Conservation (phyloP, 2,888 invertebrate species). For the Heliconius sara region DNA sequence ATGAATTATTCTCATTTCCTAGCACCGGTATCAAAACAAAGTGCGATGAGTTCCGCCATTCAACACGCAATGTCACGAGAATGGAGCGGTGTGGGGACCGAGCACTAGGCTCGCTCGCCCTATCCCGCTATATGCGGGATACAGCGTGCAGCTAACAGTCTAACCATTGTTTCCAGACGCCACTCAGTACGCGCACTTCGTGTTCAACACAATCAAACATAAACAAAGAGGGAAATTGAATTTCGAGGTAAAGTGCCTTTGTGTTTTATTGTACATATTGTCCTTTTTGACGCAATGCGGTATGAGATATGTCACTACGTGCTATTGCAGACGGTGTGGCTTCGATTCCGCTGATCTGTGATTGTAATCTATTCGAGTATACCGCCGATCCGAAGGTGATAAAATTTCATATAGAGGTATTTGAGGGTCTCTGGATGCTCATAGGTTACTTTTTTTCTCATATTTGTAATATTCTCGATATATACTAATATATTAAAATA, state of each 20-base stretch:
- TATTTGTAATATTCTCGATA: too few species aligned
- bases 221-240: slow-evolving; percentile 92
- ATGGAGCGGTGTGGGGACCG: too few species aligned
- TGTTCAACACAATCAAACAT: slow-evolving; percentile 95
- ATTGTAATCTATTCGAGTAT: too few species aligned
- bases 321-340: neutral
- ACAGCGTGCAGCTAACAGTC: neutral
- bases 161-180: slow-evolving; percentile 87
- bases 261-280: neutral
- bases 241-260: slow-evolving; percentile 89
- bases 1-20: too few species aligned
- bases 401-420: too few species aligned
- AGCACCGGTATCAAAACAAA: too few species aligned
- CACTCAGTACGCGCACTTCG: slow-evolving; percentile 94
- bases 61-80: neutral
- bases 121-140: neutral
- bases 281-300: neutral
- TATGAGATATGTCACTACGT: neutral
- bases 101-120: neutral
- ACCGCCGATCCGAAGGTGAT: too few species aligned
- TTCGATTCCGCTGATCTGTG: neutral
- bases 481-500: too few species aligned
- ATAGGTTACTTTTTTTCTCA: too few species aligned
- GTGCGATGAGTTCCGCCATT: neutral
- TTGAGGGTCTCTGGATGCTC: too few species aligned